Evolutionary conservation across 2,888 invertebrate species (phyloP), one percentile per base, ranked within the genome.

Genomic region (Acleris literana): DNA sequence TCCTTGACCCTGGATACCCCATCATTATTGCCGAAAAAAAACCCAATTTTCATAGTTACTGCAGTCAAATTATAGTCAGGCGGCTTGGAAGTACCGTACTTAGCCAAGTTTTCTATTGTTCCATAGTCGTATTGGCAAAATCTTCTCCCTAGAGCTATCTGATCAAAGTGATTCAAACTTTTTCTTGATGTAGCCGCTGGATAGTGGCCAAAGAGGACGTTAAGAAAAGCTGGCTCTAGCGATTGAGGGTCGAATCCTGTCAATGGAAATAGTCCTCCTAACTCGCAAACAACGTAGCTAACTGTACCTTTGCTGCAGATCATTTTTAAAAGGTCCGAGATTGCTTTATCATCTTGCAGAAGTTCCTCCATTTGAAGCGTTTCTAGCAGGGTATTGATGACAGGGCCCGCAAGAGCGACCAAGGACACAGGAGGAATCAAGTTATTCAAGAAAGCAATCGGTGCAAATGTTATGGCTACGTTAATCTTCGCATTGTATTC

Each of bases 401-500:
- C 17, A 6, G 29, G 48, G 3, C 6, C 18, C 11, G 7, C 9
- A 9, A 17, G 16, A 18, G 17, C 16, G 5, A 58, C 3, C 17
- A 17, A n/a, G 6, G 39, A 51, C 1, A 57, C 5, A 20, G 51
- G 44, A 16, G 51, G 63, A 6, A 29, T n/a, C 13, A 29, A 6
- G 13, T 55, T 43, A 29, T 49, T 46, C 1, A 65, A 11, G 22
- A 29, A 61, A 5, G 51, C 65, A 17, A 61, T 5, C 2, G 65
- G 65, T 9, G 65, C 65, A 29, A 65, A 22, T 7, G 93, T 92
- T 55, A 93, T 85, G 66, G 93, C 90, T 0, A 93, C 76, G 46
- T 84, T 85, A 13, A 95, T 85, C 80, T 94, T 95, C 0, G 85
- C 74, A 75, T 95, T 95, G 74, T 94, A 94, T 63, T 94, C 93